These are phyloP conservation scores for Hydraecia micacea DNA, from an alignment of 2,888 invertebrate genomes.

Conservation along the genomic window DNA sequence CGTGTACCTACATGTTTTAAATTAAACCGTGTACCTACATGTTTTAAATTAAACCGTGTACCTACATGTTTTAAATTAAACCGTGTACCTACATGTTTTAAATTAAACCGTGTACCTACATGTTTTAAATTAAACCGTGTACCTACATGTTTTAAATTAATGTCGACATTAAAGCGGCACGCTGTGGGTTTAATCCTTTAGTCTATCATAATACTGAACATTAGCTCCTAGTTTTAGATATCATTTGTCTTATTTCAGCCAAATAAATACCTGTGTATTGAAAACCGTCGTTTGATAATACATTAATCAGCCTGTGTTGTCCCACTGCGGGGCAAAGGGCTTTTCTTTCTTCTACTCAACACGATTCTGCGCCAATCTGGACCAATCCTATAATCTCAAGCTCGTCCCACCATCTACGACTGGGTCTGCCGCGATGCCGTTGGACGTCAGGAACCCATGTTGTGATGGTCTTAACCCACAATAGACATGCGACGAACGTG, in stretches of 20 bases:
- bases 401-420: neutral
- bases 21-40: too few species aligned
- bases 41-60: too few species aligned
- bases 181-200: neutral
- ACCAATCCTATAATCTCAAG: neutral
- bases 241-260: neutral
- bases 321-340: neutral
- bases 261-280: neutral
- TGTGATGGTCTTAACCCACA: too few species aligned
- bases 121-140: neutral
- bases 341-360: neutral
- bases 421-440: neutral
- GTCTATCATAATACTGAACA: neutral
- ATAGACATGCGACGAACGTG: too few species aligned
- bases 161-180: neutral
- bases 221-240: neutral
- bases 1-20: neutral
- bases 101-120: too few species aligned
- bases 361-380: neutral
- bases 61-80: neutral
- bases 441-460: neutral
- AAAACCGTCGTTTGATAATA: neutral
- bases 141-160: neutral
- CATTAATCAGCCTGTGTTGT: neutral
- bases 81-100: too few species aligned